Conservation (phyloP, 2,888 invertebrate genomes). For the Cryptophagus acutangulus region DNA sequence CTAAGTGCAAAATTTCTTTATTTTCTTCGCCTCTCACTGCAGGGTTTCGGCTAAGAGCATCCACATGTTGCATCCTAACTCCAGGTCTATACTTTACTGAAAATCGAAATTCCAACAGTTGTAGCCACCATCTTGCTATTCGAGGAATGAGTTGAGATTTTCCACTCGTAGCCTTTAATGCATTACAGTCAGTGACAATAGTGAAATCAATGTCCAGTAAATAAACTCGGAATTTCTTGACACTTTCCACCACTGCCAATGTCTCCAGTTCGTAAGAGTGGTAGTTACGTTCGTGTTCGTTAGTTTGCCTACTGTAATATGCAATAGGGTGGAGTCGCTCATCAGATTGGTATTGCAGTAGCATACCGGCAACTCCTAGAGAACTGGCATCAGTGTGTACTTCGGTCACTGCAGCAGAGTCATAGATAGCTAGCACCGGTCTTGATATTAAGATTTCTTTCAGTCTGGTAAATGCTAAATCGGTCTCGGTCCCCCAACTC, state of each 20-base stretch:
- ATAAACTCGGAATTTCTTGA: slow-evolving; percentile 37
- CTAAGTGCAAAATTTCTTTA: slow-evolving; percentile 9
- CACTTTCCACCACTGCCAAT: slow-evolving; percentile 35
- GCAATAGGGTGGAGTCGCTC: slow-evolving; percentile 28
- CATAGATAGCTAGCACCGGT: slow-evolving; percentile 23
- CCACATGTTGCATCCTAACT: slow-evolving; percentile 18
- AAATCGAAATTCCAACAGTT: slow-evolving; percentile 18
- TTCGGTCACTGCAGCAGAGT: slow-evolving; percentile 25
- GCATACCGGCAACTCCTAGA: slow-evolving; percentile 28
- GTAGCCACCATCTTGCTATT: slow-evolving; percentile 29
- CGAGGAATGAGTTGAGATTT: slow-evolving; percentile 34
- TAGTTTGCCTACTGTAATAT: slow-evolving; percentile 37
- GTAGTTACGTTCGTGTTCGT: slow-evolving; percentile 34
- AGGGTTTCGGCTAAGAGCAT: slow-evolving; percentile 24
- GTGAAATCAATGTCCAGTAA: slow-evolving; percentile 32
- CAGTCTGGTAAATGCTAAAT: slow-evolving; percentile 2
- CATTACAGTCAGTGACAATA: slow-evolving; percentile 36
- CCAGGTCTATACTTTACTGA: slow-evolving; percentile 18
- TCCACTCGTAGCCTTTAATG: slow-evolving; percentile 26
- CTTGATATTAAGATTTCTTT: slow-evolving; percentile 7
- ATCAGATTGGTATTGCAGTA: slow-evolving; percentile 27
- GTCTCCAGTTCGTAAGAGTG: slow-evolving; percentile 40
- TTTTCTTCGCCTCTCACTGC: background rate
- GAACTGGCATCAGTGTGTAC: slow-evolving; percentile 31
- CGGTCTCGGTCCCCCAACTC: background rate